Conservation (phyloP, 2,888 invertebrate genomes). For the Apamea anceps region DNA sequence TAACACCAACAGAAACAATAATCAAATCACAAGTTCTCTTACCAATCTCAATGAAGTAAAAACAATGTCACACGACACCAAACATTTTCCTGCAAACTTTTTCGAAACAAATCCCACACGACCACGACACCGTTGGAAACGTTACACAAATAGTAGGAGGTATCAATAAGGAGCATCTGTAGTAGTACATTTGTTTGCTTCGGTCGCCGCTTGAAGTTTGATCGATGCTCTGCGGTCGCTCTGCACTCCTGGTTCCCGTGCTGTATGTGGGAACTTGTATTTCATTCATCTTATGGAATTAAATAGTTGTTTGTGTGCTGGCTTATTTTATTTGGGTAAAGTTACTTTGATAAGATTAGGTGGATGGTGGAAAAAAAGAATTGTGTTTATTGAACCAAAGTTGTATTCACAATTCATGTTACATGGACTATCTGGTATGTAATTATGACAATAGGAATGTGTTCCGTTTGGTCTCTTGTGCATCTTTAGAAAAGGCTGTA, state of each 20-base stretch:
- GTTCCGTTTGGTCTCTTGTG: no score
- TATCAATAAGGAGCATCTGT: conserved; percentile 28
- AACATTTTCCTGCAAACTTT: neutral
- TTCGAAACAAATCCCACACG: conserved; percentile 3
- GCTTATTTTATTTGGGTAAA: neutral
- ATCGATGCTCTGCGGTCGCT: conserved; percentile 53
- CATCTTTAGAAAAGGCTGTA: no score
- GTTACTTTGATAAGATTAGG: conserved; percentile 2
- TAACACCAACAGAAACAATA: neutral
- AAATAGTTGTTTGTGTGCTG: neutral
- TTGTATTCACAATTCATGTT: neutral
- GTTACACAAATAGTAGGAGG: conserved; percentile 21
- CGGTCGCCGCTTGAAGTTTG: conserved; percentile 45
- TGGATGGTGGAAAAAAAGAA: neutral
- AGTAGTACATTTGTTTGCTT: conserved; percentile 18
- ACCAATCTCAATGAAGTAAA: neutral
- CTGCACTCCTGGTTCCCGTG: conserved; percentile 9
- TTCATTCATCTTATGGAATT: conserved; percentile 4
- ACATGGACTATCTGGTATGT: neutral
- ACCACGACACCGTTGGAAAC: neutral
- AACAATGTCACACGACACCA: conserved; percentile 3
- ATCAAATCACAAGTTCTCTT: neutral
- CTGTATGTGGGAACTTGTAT: neutral
- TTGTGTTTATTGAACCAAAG: neutral
- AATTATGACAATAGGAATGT: no score